phyloP scores from a whole-genome alignment of 2,797 vertebrate genomes.

The Danio kyathit region DNA sequence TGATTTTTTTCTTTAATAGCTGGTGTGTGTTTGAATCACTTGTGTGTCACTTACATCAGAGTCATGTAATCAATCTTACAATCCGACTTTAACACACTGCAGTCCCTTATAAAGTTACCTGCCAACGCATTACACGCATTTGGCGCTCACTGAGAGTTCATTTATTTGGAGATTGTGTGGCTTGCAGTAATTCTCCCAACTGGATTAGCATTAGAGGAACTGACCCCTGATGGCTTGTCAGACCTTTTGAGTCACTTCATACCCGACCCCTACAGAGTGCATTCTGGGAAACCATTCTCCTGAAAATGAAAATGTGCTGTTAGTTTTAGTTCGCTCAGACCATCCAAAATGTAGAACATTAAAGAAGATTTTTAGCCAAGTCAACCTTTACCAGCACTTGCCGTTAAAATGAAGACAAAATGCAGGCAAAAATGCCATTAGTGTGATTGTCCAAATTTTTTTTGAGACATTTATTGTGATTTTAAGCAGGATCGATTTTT shows the following conservation, averaged over 20 bases:
- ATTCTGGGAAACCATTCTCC: constrained; percentile 4
- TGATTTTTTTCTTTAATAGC: constrained; percentile 25
- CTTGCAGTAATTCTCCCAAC: constrained; percentile 43
- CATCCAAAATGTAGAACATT: too few species aligned
- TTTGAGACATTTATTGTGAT: too few species aligned
- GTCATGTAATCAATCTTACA: constrained; percentile 8
- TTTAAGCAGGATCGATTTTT: too few species aligned
- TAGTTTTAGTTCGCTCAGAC: too few species aligned
- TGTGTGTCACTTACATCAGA: constrained; percentile 15
- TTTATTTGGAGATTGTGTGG: constrained; percentile 35
- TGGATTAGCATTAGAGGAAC: constrained; percentile 1
- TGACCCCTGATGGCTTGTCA: constrained; percentile 25
- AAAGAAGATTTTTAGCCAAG: too few species aligned
- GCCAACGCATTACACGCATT: constrained; percentile 22
- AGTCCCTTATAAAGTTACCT: constrained; percentile 16
- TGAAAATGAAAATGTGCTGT: too few species aligned
- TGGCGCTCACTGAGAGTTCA: neutral
- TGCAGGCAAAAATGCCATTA: too few species aligned
- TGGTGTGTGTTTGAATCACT: constrained; percentile 3
- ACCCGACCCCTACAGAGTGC: constrained; percentile 12
- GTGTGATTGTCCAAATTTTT: too few species aligned
- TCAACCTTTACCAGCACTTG: too few species aligned
- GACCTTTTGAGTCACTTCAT: neutral
- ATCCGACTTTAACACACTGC: neutral
- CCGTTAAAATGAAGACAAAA: too few species aligned